These are phyloP conservation scores for Cuniculus paca DNA, from an alignment of 2,797 vertebrate genomes.

Conservation along the genomic window DNA sequence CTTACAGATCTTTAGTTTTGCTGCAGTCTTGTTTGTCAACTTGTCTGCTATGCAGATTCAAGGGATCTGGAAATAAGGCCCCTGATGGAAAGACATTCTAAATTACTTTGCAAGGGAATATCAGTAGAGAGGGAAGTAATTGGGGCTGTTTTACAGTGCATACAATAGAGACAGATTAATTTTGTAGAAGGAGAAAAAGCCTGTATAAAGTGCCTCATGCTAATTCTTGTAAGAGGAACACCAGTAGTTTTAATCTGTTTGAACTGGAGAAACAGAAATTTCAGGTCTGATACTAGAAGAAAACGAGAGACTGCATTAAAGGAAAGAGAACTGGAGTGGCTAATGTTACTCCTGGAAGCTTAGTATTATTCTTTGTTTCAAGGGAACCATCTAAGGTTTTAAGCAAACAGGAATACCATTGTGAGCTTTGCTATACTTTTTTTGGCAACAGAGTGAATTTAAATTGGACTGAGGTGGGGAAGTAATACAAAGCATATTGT, in stretches of 20 bases:
- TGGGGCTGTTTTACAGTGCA: background rate
- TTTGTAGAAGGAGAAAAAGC: background rate
- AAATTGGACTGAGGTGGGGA: background rate
- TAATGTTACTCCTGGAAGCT: background rate
- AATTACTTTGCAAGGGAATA: background rate
- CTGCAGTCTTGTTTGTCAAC: background rate
- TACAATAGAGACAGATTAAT: background rate
- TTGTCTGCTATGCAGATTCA: background rate
- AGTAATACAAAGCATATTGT: background rate
- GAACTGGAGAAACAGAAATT: background rate
- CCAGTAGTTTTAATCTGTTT: background rate
- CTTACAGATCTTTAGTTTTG: accelerated
- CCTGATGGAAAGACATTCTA: background rate
- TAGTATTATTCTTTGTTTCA: background rate
- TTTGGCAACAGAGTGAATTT: background rate
- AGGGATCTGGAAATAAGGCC: background rate
- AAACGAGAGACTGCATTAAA: conserved; percentile 3
- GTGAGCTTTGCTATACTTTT: background rate
- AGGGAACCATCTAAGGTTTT: background rate
- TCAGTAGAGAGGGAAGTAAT: background rate
- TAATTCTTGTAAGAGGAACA: background rate
- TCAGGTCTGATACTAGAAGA: background rate
- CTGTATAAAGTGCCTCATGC: background rate
- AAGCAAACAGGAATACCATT: background rate
- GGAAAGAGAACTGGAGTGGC: background rate